phyloP scores from a whole-genome alignment of 1,140 invertebrate species.

The Phenacoccus solenopsis region DNA sequence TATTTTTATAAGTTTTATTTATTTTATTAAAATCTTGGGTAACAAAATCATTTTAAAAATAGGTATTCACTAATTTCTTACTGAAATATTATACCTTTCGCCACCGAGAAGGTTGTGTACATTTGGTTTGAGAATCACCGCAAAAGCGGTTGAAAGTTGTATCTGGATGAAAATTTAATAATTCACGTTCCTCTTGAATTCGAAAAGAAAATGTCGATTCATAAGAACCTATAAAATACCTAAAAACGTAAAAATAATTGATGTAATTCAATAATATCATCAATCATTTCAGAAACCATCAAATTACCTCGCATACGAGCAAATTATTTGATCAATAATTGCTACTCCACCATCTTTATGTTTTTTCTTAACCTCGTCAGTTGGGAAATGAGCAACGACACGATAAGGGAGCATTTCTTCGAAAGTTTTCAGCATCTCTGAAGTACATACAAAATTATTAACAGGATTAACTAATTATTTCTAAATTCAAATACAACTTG shows the following conservation, averaged over 20 bases:
- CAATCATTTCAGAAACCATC: constrained; percentile 22
- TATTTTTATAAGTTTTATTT: too few relatives aligned
- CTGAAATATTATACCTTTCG: too few relatives aligned
- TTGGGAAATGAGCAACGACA: constrained; percentile 39
- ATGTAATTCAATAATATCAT: too few relatives aligned
- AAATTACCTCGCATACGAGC: constrained; percentile 59
- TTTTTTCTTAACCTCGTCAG: constrained; percentile 33
- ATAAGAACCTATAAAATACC: constrained; percentile 79
- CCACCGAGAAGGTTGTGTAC: constrained; percentile 24
- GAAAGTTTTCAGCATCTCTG: constrained; percentile 41
- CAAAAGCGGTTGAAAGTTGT: constrained; percentile 87
- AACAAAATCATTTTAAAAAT: too few relatives aligned
- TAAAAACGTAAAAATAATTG: constrained; percentile 31
- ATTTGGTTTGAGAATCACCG: constrained; percentile 29
- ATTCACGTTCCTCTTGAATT: constrained; percentile 94
- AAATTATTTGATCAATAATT: constrained; percentile 93
- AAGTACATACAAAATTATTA: constrained; percentile 22
- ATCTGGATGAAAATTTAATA: constrained; percentile 64
- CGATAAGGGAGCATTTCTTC: constrained; percentile 32
- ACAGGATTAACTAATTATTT: constrained; percentile 8
- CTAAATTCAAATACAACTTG: constrained; percentile 5
- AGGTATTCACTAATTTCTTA: too few relatives aligned
- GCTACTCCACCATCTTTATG: constrained; percentile 78
- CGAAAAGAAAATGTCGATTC: constrained; percentile 93
- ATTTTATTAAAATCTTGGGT: too few relatives aligned